Evolutionary conservation across 1,140 invertebrate genomes (phyloP).

Genomic region (Drosophila burlai): DNA sequence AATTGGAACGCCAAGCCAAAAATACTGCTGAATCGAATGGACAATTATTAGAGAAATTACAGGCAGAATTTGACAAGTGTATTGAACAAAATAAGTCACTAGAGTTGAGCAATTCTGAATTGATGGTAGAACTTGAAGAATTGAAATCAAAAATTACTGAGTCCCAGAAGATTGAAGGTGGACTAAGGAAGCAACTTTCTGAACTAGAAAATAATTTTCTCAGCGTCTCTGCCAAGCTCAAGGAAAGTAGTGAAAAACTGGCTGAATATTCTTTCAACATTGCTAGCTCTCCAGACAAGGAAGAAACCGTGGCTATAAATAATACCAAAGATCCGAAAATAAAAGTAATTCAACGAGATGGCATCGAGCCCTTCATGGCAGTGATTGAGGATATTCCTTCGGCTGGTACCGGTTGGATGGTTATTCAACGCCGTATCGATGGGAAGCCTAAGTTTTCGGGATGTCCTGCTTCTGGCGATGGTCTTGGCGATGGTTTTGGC

Average conservation of each 20-base stretch:
- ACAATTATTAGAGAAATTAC: neutral
- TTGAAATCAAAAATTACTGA: neutral
- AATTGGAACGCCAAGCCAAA: neutral
- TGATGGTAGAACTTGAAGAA: neutral
- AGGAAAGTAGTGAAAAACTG: neutral
- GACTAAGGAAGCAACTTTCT: neutral
- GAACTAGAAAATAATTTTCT: no score
- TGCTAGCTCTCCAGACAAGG: neutral
- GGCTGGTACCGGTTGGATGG: conserved; percentile 2
- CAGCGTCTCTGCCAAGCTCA: neutral
- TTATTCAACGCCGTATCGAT: neutral
- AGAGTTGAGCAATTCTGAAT: neutral
- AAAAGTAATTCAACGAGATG: neutral
- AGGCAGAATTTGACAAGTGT: neutral
- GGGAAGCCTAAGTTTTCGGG: rapidly evolving
- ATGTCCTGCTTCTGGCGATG: neutral
- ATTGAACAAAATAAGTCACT: neutral
- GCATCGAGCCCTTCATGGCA: neutral
- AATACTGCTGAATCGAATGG: no score
- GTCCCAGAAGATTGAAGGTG: neutral
- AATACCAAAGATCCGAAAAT: neutral
- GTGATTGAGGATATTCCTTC: conserved; percentile 7
- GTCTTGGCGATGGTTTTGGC: neutral
- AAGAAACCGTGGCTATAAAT: no score
- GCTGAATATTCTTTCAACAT: neutral